Conservation (phyloP, 2,888 invertebrate genomes). For the Hedya salicella region DNA sequence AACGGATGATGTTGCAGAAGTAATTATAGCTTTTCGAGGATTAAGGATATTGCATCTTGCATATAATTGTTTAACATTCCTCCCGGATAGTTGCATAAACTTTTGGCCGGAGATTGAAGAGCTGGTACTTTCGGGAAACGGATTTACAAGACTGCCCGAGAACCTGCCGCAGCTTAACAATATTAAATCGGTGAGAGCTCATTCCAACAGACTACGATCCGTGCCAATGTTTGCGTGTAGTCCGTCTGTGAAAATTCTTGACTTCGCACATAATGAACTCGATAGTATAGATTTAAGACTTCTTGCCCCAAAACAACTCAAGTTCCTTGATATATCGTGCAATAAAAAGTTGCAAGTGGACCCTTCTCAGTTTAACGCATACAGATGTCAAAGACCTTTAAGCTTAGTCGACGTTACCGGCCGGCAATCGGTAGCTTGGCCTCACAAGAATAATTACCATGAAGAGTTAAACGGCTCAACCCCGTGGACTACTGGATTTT, state of each 20-base stretch:
- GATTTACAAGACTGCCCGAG: constrained; percentile 90
- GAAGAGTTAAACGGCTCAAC: constrained; percentile 84
- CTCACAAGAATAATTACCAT: constrained; percentile 79
- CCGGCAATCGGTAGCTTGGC: constrained; percentile 88
- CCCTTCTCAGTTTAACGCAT: constrained; percentile 91
- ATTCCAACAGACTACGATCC: constrained; percentile 91
- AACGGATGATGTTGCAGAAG: constrained; percentile 88
- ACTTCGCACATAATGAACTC: constrained; percentile 93
- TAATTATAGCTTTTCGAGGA: constrained; percentile 87
- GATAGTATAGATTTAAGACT: constrained; percentile 91
- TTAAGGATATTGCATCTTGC: constrained; percentile 90
- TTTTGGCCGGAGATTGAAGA: constrained; percentile 93
- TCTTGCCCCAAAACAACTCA: constrained; percentile 92
- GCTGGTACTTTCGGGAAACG: constrained; percentile 92
- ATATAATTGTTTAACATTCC: constrained; percentile 90
- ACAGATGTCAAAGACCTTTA: constrained; percentile 91
- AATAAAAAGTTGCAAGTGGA: constrained; percentile 93
- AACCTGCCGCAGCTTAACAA: constrained; percentile 89
- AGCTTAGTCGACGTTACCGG: constrained; percentile 94
- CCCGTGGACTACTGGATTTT: constrained; percentile 93
- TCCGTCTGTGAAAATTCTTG: constrained; percentile 90
- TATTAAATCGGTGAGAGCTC: constrained; percentile 90
- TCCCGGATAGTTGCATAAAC: constrained; percentile 90
- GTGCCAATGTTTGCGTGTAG: constrained; percentile 92
- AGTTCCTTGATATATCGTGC: constrained; percentile 93